phyloP scores from a whole-genome alignment of 2,797 vertebrate genomes.

The Ctenopoma multispine region DNA sequence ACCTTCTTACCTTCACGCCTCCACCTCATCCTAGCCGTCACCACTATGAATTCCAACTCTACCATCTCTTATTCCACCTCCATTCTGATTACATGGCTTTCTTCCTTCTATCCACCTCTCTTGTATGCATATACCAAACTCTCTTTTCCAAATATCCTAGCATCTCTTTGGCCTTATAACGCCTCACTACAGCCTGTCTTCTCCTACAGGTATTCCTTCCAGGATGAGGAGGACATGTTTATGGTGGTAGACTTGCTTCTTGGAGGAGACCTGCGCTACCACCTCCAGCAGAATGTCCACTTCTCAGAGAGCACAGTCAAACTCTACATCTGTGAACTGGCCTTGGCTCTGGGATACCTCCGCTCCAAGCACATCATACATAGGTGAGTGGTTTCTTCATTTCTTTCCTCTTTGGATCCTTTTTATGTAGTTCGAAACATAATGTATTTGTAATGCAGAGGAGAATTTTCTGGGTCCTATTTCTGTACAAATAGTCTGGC shows the following conservation, averaged over 20 bases:
- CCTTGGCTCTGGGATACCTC: constrained; percentile 94
- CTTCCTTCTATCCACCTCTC: no score
- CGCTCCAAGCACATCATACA: constrained; percentile 93
- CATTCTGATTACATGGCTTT: neutral
- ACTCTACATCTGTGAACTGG: constrained; percentile 93
- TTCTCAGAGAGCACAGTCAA: constrained; percentile 93
- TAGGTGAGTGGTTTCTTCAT: constrained; percentile 81
- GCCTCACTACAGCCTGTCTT: neutral
- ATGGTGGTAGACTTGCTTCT: constrained; percentile 98
- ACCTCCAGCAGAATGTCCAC: constrained; percentile 94
- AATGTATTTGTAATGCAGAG: neutral
- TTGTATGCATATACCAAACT: neutral
- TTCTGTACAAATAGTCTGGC: neutral
- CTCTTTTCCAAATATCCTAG: neutral
- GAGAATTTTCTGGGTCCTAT: neutral
- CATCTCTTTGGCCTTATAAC: neutral
- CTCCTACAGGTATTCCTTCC: constrained; percentile 94
- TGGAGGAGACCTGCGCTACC: constrained; percentile 96
- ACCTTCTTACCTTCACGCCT: neutral
- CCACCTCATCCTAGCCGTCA: neutral
- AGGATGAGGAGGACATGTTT: constrained; percentile 99
- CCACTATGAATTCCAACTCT: neutral
- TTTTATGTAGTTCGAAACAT: neutral
- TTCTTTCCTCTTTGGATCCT: neutral
- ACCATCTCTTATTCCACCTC: no score